A percentile compares a stretch with the other conserved stretches of the same genome.
Conservation (phyloP, 64 coral and sea anemone species). For the Montipora efflorescens region DNA sequence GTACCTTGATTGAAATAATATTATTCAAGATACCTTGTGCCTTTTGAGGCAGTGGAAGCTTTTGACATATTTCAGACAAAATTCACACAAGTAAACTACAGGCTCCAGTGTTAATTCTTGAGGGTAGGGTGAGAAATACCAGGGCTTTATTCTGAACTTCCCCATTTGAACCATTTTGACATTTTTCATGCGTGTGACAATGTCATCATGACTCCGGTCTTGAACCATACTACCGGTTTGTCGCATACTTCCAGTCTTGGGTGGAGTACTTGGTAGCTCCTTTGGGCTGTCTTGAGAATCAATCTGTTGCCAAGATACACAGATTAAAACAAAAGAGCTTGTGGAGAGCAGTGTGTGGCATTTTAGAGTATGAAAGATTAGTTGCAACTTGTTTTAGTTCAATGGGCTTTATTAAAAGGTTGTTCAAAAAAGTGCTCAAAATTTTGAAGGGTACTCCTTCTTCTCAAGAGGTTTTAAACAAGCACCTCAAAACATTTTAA, state of each 20-base stretch:
- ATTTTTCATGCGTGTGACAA: constrained; percentile 98
- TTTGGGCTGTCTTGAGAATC: constrained; percentile 96
- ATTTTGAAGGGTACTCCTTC: too few relatives aligned
- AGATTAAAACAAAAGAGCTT: neutral
- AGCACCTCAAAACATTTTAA: too few relatives aligned
- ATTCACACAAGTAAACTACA: constrained; percentile 96
- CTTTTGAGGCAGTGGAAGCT: constrained; percentile 97
- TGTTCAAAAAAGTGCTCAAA: too few relatives aligned
- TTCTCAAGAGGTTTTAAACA: too few relatives aligned
- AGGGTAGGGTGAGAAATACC: constrained; percentile 99
- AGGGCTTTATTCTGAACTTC: constrained; percentile 90
- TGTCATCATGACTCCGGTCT: constrained; percentile 98
- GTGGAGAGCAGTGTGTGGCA: neutral
- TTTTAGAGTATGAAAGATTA: neutral
- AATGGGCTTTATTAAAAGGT: too few relatives aligned
- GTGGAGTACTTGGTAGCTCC: constrained; percentile 73
- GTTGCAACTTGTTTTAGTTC: too few relatives aligned
- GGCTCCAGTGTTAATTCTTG: constrained; percentile 90
- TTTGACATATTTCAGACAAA: constrained; percentile 97
- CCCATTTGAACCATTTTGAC: constrained; percentile 96
- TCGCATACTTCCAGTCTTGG: constrained; percentile 79
- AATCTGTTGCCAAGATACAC: constrained; percentile 40
- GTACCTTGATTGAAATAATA: neutral
- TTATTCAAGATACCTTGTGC: constrained; percentile 74
- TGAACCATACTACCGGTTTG: constrained; percentile 98